phyloP scores from a whole-genome alignment of 2,797 vertebrate species.

The Cynopterus sphinx region DNA sequence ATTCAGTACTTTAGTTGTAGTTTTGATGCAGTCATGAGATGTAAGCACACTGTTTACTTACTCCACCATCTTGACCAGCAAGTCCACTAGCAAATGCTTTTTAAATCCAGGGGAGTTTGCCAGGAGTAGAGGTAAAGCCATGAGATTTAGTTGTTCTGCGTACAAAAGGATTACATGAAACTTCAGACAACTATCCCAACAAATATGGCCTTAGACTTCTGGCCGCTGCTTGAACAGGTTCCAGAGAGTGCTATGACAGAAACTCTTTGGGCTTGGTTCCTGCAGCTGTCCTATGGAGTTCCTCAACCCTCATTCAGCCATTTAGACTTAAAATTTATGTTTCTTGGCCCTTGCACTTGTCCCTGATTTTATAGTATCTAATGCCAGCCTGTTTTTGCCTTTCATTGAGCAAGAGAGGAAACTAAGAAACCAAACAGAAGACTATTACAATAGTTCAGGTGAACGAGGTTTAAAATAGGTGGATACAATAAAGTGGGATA shows the following conservation, averaged over 20 bases:
- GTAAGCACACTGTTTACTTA: no score
- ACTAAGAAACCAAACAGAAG: not conserved
- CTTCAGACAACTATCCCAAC: not conserved
- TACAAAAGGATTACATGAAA: not conserved
- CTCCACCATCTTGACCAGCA: no score
- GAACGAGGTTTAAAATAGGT: conserved; percentile 5
- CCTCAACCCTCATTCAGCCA: not conserved
- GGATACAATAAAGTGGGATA: not conserved
- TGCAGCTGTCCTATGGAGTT: not conserved
- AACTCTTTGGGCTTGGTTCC: not conserved
- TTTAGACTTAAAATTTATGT: not conserved
- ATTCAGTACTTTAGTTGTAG: no score
- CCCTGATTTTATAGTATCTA: not conserved
- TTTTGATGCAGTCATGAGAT: no score
- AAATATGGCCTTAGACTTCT: not conserved
- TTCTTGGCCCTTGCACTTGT: not conserved
- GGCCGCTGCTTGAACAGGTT: not conserved
- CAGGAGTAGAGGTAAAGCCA: not conserved
- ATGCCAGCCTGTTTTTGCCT: not conserved
- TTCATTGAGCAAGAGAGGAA: not conserved
- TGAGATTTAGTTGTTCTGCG: not conserved
- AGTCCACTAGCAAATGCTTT: no score
- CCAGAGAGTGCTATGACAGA: not conserved
- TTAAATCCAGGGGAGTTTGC: not conserved
- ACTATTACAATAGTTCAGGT: not conserved